Percentiles rank a stretch among this genome's conserved stretches.
Evolutionary conservation across 2,797 vertebrate genomes (phyloP).

Genomic region (Lagodon rhomboides): DNA sequence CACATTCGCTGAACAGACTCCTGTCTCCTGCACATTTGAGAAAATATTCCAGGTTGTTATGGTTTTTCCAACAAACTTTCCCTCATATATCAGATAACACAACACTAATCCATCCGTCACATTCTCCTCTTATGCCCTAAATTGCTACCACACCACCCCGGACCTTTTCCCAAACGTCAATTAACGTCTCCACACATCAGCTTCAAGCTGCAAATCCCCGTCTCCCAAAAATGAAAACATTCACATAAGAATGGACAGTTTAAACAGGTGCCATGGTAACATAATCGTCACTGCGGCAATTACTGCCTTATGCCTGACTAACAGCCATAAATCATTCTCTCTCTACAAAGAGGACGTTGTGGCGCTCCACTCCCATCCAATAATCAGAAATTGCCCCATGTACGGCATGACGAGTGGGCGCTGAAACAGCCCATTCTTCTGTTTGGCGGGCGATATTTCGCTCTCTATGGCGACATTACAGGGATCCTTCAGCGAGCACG

Average conservation of each 20-base stretch:
- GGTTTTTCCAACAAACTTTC: slow-evolving; percentile 28
- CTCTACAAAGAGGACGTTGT: slow-evolving; percentile 82
- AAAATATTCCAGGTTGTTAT: slow-evolving; percentile 29
- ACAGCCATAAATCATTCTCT: slow-evolving; percentile 80
- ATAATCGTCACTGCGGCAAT: slow-evolving; percentile 81
- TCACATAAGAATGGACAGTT: slow-evolving; percentile 81
- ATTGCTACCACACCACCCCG: slow-evolving; percentile 68
- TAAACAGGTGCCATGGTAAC: slow-evolving; percentile 83
- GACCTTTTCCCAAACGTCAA: slow-evolving; percentile 61
- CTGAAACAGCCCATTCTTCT: slow-evolving; percentile 83
- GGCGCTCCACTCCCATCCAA: slow-evolving; percentile 77
- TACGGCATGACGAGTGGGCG: slow-evolving; percentile 66
- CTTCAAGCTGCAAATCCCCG: slow-evolving; percentile 73
- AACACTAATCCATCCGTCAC: slow-evolving; percentile 64
- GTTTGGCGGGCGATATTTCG: slow-evolving; percentile 65
- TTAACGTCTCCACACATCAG: slow-evolving; percentile 71
- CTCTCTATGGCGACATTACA: slow-evolving; percentile 75
- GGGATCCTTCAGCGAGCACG: slow-evolving; percentile 84
- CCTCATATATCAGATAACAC: slow-evolving; percentile 50
- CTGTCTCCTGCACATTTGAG: not conserved
- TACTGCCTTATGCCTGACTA: slow-evolving; percentile 82
- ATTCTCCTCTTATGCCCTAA: slow-evolving; percentile 40
- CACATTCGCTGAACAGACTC: slow-evolving; percentile 23
- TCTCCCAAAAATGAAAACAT: slow-evolving; percentile 77
- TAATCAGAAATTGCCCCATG: slow-evolving; percentile 83